These are phyloP conservation scores for Phytoseiulus persimilis DNA, from an alignment of 2,888 invertebrate genomes.

Conservation along the genomic window DNA sequence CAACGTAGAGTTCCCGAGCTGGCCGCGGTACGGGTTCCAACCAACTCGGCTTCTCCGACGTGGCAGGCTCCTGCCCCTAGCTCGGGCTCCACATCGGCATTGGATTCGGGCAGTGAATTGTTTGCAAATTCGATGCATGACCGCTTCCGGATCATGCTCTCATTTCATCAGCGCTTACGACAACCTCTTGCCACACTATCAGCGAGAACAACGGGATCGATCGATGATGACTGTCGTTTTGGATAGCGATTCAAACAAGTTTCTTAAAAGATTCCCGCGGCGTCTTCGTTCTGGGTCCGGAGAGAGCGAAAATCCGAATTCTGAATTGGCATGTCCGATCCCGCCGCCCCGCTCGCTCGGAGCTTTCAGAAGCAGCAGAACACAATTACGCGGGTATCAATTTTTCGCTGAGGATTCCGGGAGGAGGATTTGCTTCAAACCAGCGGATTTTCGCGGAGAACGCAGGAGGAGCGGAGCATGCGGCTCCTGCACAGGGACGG, in stretches of 20 bases:
- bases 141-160: background rate
- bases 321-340: background rate
- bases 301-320: background rate
- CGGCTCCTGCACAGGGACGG: background rate
- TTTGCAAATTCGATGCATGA: background rate
- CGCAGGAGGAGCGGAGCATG: background rate
- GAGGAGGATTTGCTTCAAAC: background rate
- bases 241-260: background rate
- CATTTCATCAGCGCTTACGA: background rate
- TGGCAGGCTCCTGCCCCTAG: no score
- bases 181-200: background rate
- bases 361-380: background rate
- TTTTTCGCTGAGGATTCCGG: background rate
- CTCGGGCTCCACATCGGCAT: no score
- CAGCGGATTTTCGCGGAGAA: background rate
- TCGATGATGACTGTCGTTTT: background rate
- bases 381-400: background rate
- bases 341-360: background rate
- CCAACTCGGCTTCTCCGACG: no score
- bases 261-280: background rate
- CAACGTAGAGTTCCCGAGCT: no score
- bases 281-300: background rate
- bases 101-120: no score
- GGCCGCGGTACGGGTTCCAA: no score
- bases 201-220: background rate